A percentile compares a stretch with the other conserved stretches of the same genome.
phyloP scores from a whole-genome alignment of 1,140 invertebrate species.

The Anoplophora glabripennis region DNA sequence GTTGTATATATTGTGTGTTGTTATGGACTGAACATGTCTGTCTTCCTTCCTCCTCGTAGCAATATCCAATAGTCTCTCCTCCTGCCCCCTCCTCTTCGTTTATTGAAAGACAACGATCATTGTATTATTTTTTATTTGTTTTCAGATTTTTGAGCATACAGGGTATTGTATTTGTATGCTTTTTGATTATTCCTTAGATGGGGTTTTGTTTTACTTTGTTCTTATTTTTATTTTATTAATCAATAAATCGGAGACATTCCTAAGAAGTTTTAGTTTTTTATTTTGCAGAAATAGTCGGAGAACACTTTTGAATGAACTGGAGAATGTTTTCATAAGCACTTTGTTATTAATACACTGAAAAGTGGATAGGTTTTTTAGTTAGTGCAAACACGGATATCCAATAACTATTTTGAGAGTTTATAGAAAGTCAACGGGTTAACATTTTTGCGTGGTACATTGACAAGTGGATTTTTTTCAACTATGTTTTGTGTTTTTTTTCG shows the following conservation, averaged over 20 bases:
- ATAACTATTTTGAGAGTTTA: too few relatives aligned
- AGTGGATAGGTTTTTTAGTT: constrained; percentile 14
- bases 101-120: not conserved
- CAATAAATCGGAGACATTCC: not conserved
- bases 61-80: constrained; percentile 9
- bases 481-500: too few relatives aligned
- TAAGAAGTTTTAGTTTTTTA: not conserved
- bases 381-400: too few relatives aligned
- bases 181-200: not conserved
- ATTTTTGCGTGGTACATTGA: too few relatives aligned
- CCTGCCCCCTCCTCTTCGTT: not conserved
- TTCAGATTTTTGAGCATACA: not conserved
- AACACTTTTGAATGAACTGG: not conserved
- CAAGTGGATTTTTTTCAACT: too few relatives aligned
- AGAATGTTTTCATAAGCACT: constrained; percentile 28
- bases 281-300: not conserved
- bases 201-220: not conserved
- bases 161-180: constrained; percentile 1
- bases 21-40: constrained; percentile 45
- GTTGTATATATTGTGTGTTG: constrained; percentile 47
- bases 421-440: too few relatives aligned
- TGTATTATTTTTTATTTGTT: not conserved
- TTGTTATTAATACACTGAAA: constrained; percentile 42
- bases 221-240: not conserved
- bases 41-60: constrained; percentile 40